Percentiles rank a stretch among this genome's conserved stretches.
phyloP scores from a whole-genome alignment of 2,797 vertebrate species.

The Ceryle rudis region DNA sequence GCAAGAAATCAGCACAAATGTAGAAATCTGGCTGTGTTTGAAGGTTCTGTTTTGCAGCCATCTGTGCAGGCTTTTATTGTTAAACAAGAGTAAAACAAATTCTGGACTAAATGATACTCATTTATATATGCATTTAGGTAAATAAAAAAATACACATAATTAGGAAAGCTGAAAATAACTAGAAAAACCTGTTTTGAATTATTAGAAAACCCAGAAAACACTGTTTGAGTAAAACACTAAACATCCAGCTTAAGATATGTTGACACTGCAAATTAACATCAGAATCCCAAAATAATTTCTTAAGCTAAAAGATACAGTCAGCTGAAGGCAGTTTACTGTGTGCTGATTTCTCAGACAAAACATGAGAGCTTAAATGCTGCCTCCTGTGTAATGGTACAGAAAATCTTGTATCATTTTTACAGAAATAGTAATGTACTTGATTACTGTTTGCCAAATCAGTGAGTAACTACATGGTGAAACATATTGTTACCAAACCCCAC shows the following conservation, averaged over 20 bases:
- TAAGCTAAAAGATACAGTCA: background rate
- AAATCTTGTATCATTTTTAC: background rate
- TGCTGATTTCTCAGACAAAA: slow-evolving; percentile 12
- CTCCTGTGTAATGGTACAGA: background rate
- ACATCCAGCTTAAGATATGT: background rate
- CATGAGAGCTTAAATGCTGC: background rate
- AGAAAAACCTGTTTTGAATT: background rate
- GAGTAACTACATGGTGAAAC: slow-evolving; percentile 16
- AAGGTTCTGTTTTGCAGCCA: slow-evolving; percentile 52
- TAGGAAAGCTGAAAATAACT: slow-evolving; percentile 24
- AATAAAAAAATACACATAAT: background rate
- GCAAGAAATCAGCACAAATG: slow-evolving; percentile 58
- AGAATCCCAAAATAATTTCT: background rate
- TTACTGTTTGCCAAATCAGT: slow-evolving; percentile 28
- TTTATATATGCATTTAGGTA: background rate
- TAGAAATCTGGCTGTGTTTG: slow-evolving; percentile 49
- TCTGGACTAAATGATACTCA: background rate
- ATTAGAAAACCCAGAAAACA: slow-evolving; percentile 20
- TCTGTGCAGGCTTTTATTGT: slow-evolving; percentile 58
- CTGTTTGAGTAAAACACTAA: background rate
- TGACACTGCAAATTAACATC: background rate
- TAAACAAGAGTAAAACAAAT: slow-evolving; percentile 40
- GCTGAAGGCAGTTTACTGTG: background rate
- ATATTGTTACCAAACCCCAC: background rate
- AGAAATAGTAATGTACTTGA: background rate